Percentiles rank a stretch among this genome's conserved stretches.
Conservation (phyloP, 2,797 vertebrate genomes). For the Brachymystax lenok region DNA sequence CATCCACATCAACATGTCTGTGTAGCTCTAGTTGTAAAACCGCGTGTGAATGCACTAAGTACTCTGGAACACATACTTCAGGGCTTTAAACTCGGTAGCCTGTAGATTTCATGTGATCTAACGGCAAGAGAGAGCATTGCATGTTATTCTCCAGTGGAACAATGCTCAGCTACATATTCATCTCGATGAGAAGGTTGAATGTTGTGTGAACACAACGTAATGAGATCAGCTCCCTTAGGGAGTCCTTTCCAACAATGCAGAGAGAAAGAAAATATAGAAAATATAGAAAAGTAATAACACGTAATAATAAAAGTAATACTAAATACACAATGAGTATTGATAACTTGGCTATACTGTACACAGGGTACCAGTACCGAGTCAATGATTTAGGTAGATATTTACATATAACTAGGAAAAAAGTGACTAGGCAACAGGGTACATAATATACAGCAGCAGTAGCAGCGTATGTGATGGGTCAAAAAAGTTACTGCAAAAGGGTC, state of each 20-base stretch:
- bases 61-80: background rate
- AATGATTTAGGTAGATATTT: no score
- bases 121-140: background rate
- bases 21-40: background rate
- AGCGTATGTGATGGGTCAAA: no score
- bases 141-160: background rate
- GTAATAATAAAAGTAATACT: no score
- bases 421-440: no score
- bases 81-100: background rate
- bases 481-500: no score
- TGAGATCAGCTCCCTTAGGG: background rate
- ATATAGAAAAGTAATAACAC: no score
- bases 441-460: no score
- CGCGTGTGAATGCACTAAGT: background rate
- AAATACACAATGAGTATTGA: background rate
- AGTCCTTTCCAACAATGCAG: no score
- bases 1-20: slow-evolving; percentile 6
- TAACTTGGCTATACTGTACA: no score
- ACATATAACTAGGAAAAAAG: no score
- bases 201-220: background rate
- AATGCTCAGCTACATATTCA: background rate
- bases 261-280: no score
- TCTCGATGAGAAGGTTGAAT: background rate
- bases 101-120: background rate
- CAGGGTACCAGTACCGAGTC: no score